Evolutionary conservation across 30 jellyfish, hydroid and myxozoan species (phyloP), one percentile per base, ranked within the genome.

Genomic region (Euphysa ruthae): DNA sequence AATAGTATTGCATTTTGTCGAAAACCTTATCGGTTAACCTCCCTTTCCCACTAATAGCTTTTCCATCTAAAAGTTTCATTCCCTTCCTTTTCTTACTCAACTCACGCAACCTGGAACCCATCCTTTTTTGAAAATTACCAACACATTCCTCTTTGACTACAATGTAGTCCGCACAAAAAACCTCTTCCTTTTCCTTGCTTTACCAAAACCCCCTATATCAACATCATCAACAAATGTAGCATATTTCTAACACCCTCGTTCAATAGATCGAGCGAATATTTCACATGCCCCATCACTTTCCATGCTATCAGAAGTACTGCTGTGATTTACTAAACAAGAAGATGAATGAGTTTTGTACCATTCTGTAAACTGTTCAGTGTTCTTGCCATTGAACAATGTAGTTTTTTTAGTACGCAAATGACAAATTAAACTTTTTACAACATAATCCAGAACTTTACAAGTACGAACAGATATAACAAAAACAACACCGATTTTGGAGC

Each of bases 401-500:
- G 8, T 52, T 10, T 52, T 10, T 52, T 52, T 52, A 10, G 34
- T 72, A 32, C 85, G 58, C 58, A 35, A 65, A 57, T 72, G 85
- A 52, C 85, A 55, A 18, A 72, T 54, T 27, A 49, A 56, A 52
- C 79, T 49, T 21, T 24, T 55, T 4, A 72, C 85, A 25, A 49
- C 78, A 58, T 57, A 57, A 61, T 72, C 85, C 20, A 72, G 28
- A 38, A 72, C 78, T 32, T 72, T 69, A 13, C 82, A 50, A 19
- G 85, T 57, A 49, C 69, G 43, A 24, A 72, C 85, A 6, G 82
- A 72, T 2, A 55, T 29, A 35, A 72, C 52, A 34, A 72, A 72
- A 7, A 58, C 85, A 72, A 72, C 85, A 57, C 85, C 85, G 34
- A 72, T 72, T 55, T 72, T 72, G 42, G 85, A 72, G 6, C 79